Percentiles rank a stretch among this genome's conserved stretches.
Evolutionary conservation across 2,888 invertebrate species (phyloP).

Genomic region (Euzetes globulus): DNA sequence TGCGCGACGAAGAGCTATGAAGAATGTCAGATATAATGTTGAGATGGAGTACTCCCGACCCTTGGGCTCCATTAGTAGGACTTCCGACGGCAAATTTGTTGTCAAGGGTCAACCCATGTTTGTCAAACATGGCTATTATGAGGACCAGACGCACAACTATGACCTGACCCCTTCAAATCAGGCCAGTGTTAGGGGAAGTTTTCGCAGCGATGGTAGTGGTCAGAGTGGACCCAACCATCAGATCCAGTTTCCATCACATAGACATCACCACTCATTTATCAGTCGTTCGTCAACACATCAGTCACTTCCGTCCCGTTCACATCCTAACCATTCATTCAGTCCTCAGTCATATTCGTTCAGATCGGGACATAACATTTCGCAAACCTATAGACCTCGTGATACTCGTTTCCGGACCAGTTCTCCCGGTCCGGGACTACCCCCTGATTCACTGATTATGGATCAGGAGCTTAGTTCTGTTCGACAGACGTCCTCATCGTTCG

Average conservation of each 20-base stretch:
- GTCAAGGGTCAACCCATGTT: slow-evolving; percentile 52
- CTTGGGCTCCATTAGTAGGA: slow-evolving; percentile 62
- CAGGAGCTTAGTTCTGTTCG: slow-evolving; percentile 74
- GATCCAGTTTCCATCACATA: slow-evolving; percentile 11
- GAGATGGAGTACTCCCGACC: slow-evolving; percentile 44
- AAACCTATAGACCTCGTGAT: slow-evolving; percentile 27
- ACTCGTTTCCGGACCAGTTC: slow-evolving; percentile 44
- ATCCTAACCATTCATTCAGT: slow-evolving; percentile 34
- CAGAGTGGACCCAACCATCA: slow-evolving; percentile 36
- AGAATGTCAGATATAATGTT: slow-evolving; percentile 43
- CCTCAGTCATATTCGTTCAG: slow-evolving; percentile 31
- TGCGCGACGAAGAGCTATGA: slow-evolving; percentile 41
- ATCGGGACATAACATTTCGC: slow-evolving; percentile 22
- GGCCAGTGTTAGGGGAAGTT: slow-evolving; percentile 37
- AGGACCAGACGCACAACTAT: slow-evolving; percentile 24
- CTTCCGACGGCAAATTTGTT: slow-evolving; percentile 67
- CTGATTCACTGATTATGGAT: slow-evolving; percentile 15
- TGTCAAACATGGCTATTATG: slow-evolving; percentile 41
- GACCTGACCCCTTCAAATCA: slow-evolving; percentile 32
- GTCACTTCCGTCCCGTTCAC: slow-evolving; percentile 36
- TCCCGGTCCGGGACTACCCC: slow-evolving; percentile 42
- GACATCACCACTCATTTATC: slow-evolving; percentile 17
- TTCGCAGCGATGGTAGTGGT: slow-evolving; percentile 41
- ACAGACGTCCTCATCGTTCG: slow-evolving; percentile 58
- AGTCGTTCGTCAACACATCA: slow-evolving; percentile 21